These are phyloP conservation scores for Cariama cristata DNA, from an alignment of 2,113 vertebrate species.

Conservation along the genomic window DNA sequence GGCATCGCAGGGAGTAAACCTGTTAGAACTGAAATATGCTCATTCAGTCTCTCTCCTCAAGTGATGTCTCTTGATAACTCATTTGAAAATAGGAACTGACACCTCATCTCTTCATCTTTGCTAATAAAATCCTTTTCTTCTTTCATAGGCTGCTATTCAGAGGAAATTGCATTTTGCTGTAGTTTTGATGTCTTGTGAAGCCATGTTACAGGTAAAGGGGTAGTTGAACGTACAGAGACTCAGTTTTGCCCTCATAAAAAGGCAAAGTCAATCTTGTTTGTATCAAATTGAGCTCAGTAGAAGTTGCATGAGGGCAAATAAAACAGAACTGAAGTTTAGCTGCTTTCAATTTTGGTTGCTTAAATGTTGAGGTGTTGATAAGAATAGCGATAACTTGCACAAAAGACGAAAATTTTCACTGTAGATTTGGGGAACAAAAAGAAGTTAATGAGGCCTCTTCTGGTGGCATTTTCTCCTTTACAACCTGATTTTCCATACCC, in stretches of 20 bases:
- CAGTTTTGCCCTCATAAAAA: not conserved
- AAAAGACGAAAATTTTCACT: not conserved
- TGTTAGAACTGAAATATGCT: conserved; percentile 12
- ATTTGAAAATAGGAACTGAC: conserved; percentile 36
- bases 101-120: conserved; percentile 23
- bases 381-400: not conserved
- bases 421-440: not conserved
- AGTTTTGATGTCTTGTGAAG: conserved; percentile 10
- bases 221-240: not conserved
- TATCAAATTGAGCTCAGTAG: not conserved
- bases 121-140: conserved; percentile 35
- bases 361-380: not conserved
- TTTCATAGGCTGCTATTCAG: not conserved
- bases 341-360: not conserved
- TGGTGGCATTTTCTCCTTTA: not conserved
- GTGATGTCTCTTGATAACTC: conserved; percentile 5
- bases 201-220: not conserved
- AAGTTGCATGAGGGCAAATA: not conserved
- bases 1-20: not conserved
- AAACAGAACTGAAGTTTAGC: not conserved
- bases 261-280: not conserved
- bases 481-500: not conserved
- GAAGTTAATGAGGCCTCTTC: not conserved
- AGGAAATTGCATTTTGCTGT: conserved; percentile 14
- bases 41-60: not conserved